A percentile compares a stretch with the other conserved stretches of the same genome.
phyloP scores from a whole-genome alignment of 2,113 vertebrate species.

The Dasyornis broadbenti region DNA sequence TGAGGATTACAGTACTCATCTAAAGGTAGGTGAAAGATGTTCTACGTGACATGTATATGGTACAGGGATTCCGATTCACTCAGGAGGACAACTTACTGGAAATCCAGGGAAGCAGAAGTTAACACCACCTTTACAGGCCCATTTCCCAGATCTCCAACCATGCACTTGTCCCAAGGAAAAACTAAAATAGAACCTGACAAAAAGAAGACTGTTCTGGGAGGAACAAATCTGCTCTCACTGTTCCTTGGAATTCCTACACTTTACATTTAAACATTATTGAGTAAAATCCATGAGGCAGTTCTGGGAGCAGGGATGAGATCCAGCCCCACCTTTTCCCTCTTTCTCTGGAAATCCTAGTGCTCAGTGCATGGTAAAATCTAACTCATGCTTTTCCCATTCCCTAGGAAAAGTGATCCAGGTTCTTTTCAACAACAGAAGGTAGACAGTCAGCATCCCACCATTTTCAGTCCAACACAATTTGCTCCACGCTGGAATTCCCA shows the following conservation, averaged over 20 bases:
- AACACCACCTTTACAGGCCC: not conserved
- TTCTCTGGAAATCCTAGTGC: not conserved
- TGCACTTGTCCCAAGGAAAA: not conserved
- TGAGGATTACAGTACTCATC: not conserved
- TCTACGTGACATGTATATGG: not conserved
- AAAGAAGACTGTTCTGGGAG: not conserved
- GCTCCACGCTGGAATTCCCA: not conserved
- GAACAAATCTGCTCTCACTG: not conserved
- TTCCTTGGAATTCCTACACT: not conserved
- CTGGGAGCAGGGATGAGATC: not conserved
- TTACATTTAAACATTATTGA: not conserved
- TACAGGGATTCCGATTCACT: not conserved
- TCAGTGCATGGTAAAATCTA: not conserved
- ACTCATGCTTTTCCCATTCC: not conserved
- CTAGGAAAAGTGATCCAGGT: not conserved
- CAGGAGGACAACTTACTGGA: not conserved
- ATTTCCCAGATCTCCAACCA: not conserved
- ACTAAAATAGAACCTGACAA: not conserved
- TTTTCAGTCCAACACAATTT: not conserved
- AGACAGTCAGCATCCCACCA: not conserved
- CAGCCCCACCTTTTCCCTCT: not conserved
- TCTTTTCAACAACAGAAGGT: not conserved
- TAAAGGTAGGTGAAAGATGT: not conserved
- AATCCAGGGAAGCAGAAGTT: not conserved
- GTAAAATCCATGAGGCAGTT: not conserved